phyloP scores from a whole-genome alignment of 2,113 vertebrate genomes.

The Mesitornis unicolor region DNA sequence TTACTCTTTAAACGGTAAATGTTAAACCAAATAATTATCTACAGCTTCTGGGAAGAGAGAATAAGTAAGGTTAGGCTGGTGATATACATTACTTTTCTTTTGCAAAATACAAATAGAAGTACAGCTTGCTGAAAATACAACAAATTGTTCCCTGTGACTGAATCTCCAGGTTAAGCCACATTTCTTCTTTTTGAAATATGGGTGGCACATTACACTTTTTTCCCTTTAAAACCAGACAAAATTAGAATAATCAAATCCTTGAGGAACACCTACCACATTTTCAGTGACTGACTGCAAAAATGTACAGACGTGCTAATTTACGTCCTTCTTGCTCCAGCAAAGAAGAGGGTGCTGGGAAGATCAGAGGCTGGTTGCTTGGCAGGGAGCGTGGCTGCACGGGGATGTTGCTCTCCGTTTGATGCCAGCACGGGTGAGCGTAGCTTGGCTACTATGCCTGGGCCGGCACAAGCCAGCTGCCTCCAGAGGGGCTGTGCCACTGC shows the following conservation, averaged over 20 bases:
- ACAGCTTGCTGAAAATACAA: neutral
- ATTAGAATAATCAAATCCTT: neutral
- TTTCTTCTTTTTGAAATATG: neutral
- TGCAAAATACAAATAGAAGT: neutral
- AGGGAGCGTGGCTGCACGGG: fast-evolving
- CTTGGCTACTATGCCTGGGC: neutral
- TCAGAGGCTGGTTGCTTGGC: fast-evolving
- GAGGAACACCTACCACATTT: neutral
- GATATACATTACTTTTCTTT: neutral
- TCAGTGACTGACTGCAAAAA: neutral
- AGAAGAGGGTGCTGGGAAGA: neutral
- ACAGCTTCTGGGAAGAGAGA: neutral
- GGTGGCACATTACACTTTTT: neutral
- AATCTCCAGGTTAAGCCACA: neutral
- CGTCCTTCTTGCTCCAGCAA: neutral
- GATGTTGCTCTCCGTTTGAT: neutral
- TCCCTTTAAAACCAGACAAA: neutral
- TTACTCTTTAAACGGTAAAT: neutral
- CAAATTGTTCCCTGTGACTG: neutral
- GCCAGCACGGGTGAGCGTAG: neutral
- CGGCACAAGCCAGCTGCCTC: fast-evolving
- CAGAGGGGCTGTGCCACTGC: neutral
- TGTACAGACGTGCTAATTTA: neutral
- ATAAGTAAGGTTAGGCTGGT: neutral
- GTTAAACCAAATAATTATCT: neutral